These are phyloP conservation scores for Archips crataeganus DNA, from an alignment of 2,888 invertebrate species.

Conservation along the genomic window DNA sequence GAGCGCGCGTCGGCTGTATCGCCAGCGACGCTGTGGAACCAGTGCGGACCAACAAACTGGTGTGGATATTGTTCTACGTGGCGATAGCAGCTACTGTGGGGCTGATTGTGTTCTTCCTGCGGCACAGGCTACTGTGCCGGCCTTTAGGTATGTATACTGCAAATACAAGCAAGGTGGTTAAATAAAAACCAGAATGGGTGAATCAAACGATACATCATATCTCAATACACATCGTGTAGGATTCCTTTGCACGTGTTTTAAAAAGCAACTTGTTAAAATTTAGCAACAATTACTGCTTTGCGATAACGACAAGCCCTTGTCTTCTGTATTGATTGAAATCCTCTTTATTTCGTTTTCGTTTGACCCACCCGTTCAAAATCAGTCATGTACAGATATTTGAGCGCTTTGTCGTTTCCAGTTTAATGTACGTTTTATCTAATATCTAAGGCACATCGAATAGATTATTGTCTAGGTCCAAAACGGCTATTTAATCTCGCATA, in stretches of 20 bases:
- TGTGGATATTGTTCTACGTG: slow-evolving; percentile 89
- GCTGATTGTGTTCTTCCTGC: slow-evolving; percentile 94
- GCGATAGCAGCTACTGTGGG: slow-evolving; percentile 93
- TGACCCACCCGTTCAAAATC: too few species aligned
- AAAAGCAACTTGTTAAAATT: too few species aligned
- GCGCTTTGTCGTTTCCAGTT: too few species aligned
- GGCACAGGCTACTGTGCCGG: slow-evolving; percentile 95
- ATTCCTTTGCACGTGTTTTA: too few species aligned
- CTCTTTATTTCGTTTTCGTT: too few species aligned
- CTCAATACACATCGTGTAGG: too few species aligned
- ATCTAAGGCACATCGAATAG: not conserved
- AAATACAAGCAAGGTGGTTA: not conserved
- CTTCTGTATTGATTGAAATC: too few species aligned
- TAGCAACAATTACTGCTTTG: too few species aligned
- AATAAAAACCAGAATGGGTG: not conserved
- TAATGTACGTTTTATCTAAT: not conserved
- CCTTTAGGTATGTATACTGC: slow-evolving; percentile 91
- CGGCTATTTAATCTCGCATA: not conserved
- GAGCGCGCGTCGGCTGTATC: slow-evolving; percentile 77
- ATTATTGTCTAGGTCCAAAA: not conserved
- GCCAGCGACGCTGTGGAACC: slow-evolving; percentile 79
- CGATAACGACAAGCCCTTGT: too few species aligned
- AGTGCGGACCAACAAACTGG: slow-evolving; percentile 88
- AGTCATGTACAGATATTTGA: too few species aligned
- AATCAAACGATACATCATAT: too few species aligned